A percentile compares a stretch with the other conserved stretches of the same genome.
phyloP scores from a whole-genome alignment of 2,888 invertebrate species.

The Conus canariensis region DNA sequence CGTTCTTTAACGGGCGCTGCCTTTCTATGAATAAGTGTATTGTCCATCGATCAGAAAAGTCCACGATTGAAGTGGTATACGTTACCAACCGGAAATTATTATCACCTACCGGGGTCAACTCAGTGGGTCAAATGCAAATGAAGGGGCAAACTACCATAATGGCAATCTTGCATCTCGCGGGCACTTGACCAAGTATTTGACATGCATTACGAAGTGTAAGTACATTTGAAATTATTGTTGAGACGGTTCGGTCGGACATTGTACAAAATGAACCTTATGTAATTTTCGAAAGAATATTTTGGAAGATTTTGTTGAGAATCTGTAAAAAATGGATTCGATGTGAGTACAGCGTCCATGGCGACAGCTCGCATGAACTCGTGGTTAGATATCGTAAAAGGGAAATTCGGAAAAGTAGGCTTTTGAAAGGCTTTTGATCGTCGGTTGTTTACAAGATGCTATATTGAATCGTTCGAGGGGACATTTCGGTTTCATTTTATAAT shows the following conservation, averaged over 20 bases:
- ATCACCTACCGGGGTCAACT: background rate
- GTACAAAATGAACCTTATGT: background rate
- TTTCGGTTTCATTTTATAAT: too few relatives aligned
- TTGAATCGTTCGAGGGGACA: too few relatives aligned
- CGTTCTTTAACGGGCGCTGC: too few relatives aligned
- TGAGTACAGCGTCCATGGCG: background rate
- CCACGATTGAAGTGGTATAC: too few relatives aligned
- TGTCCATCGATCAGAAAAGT: too few relatives aligned
- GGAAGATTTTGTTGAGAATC: background rate
- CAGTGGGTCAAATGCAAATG: constrained; percentile 5
- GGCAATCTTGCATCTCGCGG: background rate
- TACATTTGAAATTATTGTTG: background rate
- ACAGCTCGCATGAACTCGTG: background rate
- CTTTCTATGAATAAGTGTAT: too few relatives aligned
- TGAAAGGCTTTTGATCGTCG: too few relatives aligned
- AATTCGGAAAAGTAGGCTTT: too few relatives aligned
- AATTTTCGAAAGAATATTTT: too few relatives aligned
- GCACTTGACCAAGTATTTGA: background rate
- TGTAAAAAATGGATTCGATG: background rate
- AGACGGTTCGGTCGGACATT: background rate
- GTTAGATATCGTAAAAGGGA: too few relatives aligned
- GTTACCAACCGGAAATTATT: background rate
- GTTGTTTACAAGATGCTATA: too few relatives aligned
- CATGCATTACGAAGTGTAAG: background rate
- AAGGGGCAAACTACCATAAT: background rate